phyloP scores from a whole-genome alignment of 1,140 invertebrate genomes.

The Drosophila lacertosa region DNA sequence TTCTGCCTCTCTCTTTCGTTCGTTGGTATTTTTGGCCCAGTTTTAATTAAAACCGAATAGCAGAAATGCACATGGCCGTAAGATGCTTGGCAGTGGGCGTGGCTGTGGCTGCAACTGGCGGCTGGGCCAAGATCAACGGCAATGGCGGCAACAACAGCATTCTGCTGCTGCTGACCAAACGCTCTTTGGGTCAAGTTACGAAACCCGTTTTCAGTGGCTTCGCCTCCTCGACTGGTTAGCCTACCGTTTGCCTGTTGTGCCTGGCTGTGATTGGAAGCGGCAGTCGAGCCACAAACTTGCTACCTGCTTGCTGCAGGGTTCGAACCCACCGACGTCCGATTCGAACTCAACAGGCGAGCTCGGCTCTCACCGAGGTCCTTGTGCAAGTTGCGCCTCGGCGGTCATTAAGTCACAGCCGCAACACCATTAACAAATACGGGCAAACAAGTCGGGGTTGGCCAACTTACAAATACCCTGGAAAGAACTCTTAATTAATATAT shows the following conservation, averaged over 20 bases:
- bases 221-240: neutral
- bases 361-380: neutral
- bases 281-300: slow-evolving; percentile 14
- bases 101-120: no score
- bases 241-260: slow-evolving; percentile 46
- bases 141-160: slow-evolving; percentile 57
- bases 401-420: slow-evolving; percentile 62
- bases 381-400: slow-evolving; percentile 10
- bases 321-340: no score
- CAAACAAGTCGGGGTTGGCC: no score
- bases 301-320: slow-evolving; percentile 49
- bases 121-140: slow-evolving; percentile 42
- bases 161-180: slow-evolving; percentile 45
- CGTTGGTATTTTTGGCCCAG: slow-evolving; percentile 21
- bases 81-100: slow-evolving; percentile 38
- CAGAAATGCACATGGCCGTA: neutral
- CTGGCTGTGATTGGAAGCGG: slow-evolving; percentile 67
- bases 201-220: slow-evolving; percentile 57
- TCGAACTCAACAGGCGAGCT: slow-evolving; percentile 2
- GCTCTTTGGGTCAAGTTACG: slow-evolving; percentile 60
- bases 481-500: no score
- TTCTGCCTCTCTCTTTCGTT: no score
- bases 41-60: slow-evolving; percentile 68
- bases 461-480: no score
- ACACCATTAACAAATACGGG: slow-evolving; percentile 60